A percentile compares a stretch with the other conserved stretches of the same genome.
Evolutionary conservation across 2,888 invertebrate genomes (phyloP).

Genomic region (Willowsia nigromaculata): DNA sequence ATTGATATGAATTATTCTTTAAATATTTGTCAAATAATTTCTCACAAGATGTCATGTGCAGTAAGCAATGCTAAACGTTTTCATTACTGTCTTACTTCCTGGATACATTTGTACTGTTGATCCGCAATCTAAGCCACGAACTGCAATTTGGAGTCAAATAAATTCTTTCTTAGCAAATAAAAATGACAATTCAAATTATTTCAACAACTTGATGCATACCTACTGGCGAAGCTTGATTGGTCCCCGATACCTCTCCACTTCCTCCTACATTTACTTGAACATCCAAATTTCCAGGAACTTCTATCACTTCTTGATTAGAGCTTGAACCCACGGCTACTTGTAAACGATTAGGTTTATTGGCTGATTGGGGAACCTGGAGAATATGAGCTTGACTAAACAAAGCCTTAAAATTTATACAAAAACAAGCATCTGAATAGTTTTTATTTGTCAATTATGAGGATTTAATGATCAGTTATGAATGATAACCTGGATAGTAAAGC

Average conservation of each 20-base stretch:
- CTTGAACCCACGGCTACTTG: too few species aligned
- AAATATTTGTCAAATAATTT: too few species aligned
- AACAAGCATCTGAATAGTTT: background rate
- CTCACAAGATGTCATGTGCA: too few species aligned
- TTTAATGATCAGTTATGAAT: background rate
- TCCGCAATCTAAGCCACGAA: conserved; percentile 31
- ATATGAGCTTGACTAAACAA: background rate
- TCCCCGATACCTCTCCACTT: too few species aligned
- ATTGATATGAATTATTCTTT: too few species aligned
- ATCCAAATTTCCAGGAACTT: conserved; percentile 3
- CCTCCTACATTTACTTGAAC: background rate
- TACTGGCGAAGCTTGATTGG: too few species aligned
- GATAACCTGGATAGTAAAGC: background rate
- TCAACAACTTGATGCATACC: too few species aligned
- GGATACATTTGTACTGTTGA: conserved; percentile 51
- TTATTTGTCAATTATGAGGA: background rate
- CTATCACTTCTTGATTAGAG: too few species aligned
- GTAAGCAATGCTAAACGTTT: too few species aligned
- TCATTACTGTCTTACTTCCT: too few species aligned
- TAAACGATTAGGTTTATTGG: background rate
- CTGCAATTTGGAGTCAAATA: background rate
- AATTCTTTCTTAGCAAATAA: too few species aligned
- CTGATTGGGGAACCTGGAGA: background rate
- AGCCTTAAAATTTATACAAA: background rate
- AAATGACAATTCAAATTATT: too few species aligned